Conservation (phyloP, 2,797 vertebrate genomes). For the Sebastes elongatus region DNA sequence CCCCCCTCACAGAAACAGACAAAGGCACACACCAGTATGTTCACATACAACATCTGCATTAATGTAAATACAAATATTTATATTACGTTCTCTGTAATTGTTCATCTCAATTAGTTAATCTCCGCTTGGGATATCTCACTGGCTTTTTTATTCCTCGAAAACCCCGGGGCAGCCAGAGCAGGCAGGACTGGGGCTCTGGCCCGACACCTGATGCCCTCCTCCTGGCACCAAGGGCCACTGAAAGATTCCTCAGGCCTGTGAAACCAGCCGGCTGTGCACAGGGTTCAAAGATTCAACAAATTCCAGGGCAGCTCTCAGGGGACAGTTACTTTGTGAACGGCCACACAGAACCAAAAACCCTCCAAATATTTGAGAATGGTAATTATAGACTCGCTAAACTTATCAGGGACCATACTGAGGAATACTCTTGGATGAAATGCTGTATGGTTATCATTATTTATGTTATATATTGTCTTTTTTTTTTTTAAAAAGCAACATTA, state of each 20-base stretch:
- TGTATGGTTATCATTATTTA: background rate
- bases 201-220: constrained; percentile 76
- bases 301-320: constrained; percentile 79
- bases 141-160: constrained; percentile 61
- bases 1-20: too few relatives aligned
- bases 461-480: background rate
- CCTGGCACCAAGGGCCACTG: constrained; percentile 78
- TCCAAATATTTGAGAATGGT: constrained; percentile 55
- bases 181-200: constrained; percentile 40
- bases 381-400: constrained; percentile 51
- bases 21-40: too few relatives aligned
- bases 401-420: background rate
- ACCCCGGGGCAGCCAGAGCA: constrained; percentile 40
- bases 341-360: constrained; percentile 67
- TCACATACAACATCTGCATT: background rate
- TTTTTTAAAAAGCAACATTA: background rate
- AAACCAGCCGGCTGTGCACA: constrained; percentile 72
- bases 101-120: background rate
- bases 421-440: background rate
- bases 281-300: constrained; percentile 80
- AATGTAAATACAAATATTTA: background rate
- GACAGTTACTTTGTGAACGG: constrained; percentile 70
- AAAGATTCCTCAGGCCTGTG: constrained; percentile 81
- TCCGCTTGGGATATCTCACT: background rate
- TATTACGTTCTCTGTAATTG: background rate